Conservation (phyloP, 37 sponge, comb jelly and placozoan species). For the Diacarnus erythraeanus region DNA sequence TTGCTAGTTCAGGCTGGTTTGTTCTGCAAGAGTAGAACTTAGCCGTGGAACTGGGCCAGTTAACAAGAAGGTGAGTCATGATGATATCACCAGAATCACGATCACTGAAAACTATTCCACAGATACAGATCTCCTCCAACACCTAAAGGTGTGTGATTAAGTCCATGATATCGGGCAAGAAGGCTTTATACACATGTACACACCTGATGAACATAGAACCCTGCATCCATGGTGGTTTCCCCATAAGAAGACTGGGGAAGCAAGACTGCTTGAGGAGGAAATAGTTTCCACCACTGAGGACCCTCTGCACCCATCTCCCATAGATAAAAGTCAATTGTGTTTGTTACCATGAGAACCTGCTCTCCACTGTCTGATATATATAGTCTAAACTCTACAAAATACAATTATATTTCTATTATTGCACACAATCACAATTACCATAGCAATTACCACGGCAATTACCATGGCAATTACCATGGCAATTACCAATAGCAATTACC, state of each 20-base stretch:
- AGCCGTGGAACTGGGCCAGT: slow-evolving; percentile 18
- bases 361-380: slow-evolving; percentile 56
- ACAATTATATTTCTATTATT: too few relatives aligned
- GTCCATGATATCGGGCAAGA: too few relatives aligned
- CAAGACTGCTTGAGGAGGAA: background rate
- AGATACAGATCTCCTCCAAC: slow-evolving; percentile 44
- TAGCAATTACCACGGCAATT: too few relatives aligned
- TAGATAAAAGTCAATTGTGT: slow-evolving; percentile 21
- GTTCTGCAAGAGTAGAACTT: background rate
- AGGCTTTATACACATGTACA: background rate
- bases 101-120: slow-evolving; percentile 30
- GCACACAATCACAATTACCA: too few relatives aligned
- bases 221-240: slow-evolving; percentile 35
- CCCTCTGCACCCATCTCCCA: slow-evolving; percentile 30
- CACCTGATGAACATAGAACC: slow-evolving; percentile 39
- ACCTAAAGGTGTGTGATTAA: too few relatives aligned
- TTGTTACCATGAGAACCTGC: slow-evolving; percentile 29
- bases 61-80: slow-evolving; percentile 33
- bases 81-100: slow-evolving; percentile 10
- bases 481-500: too few relatives aligned
- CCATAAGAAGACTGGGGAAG: slow-evolving; percentile 17
- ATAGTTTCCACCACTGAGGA: slow-evolving; percentile 39
- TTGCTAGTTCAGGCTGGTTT: background rate
- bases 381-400: slow-evolving; percentile 13
- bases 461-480: too few relatives aligned